Evolutionary conservation across 2,113 vertebrate genomes (phyloP), one percentile per base, ranked within the genome.

Genomic region (Hylia prasina): DNA sequence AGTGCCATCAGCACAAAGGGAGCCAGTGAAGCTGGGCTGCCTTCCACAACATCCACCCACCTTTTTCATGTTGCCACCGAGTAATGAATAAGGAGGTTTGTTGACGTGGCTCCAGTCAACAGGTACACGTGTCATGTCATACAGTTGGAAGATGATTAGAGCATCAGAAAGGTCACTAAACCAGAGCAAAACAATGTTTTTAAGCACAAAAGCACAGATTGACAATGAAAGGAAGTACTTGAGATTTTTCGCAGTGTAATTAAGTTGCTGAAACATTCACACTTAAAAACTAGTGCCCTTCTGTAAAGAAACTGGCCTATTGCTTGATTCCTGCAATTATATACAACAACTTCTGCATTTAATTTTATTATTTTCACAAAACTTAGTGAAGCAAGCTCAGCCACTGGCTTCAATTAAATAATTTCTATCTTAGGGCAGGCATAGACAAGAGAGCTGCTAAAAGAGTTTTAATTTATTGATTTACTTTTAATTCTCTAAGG

Each of bases 61-160:
- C 98, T 99, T 99, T 95, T 99, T 99, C 99, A 99, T 99, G 51
- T 99, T 99, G 73, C 97, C 98, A 16, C 99, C 99, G 1, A 99
- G 98, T 14, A 97, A 53, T 13, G 99, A 97, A 79, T 99, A 99
- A 11, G 99, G 99, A 50, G 98, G 98, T 77, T 97, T 98, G 98
- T 99, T 99, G 60, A 99, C 98, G 7, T 96, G 98, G 89, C 91
- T 98, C 99, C 99, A 99, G 92, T 99, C 96, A 39, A 99, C 99
- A 0, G 97, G 96, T 22, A 99, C 98, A 8, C 98, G 98, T 18
- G 98, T 98, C 96, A 98, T 98, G 81, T 99, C 98, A 44, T 99
- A 99, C 53, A 99, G 97, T 97, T 99, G 99, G 93, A 99, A 98
- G 83, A 98, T 98, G 76, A 98, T 98, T 93, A 98, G 87, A 58